A percentile compares a stretch with the other conserved stretches of the same genome.
These are phyloP conservation scores for Gephyroberyx darwinii DNA, from an alignment of 2,797 vertebrate genomes.

Conservation along the genomic window DNA sequence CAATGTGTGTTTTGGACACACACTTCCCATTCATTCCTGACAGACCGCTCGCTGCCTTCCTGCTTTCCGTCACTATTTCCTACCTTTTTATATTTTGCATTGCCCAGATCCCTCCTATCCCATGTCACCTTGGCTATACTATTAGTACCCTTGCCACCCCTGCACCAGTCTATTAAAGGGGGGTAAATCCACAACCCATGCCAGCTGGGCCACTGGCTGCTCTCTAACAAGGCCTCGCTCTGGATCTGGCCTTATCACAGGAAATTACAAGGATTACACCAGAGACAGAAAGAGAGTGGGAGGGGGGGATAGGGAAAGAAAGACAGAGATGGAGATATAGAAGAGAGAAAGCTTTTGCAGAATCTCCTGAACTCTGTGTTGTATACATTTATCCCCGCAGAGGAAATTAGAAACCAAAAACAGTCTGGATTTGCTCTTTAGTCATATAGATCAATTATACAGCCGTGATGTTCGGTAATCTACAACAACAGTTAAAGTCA, in stretches of 20 bases:
- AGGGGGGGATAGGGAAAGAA: slow-evolving; percentile 4
- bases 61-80: not conserved
- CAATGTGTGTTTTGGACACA: not conserved
- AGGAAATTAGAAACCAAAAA: slow-evolving; percentile 22
- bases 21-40: not conserved
- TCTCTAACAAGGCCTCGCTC: slow-evolving; percentile 42
- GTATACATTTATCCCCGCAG: too few relatives aligned
- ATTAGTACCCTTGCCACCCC: not conserved
- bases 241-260: slow-evolving; percentile 62
- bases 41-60: not conserved
- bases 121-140: not conserved
- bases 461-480: too few relatives aligned
- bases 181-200: slow-evolving; percentile 34
- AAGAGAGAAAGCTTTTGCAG: not conserved
- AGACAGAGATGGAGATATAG: slow-evolving; percentile 22
- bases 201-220: slow-evolving; percentile 43
- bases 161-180: not conserved
- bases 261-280: slow-evolving; percentile 68
- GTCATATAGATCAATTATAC: not conserved
- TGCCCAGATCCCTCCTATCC: not conserved
- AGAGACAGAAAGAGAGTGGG: slow-evolving; percentile 14
- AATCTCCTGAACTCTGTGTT: not conserved
- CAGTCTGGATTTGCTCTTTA: not conserved
- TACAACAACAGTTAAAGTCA: not conserved
- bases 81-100: not conserved